Conservation (phyloP, 1,140 invertebrate genomes). For the Lycorma delicatula region DNA sequence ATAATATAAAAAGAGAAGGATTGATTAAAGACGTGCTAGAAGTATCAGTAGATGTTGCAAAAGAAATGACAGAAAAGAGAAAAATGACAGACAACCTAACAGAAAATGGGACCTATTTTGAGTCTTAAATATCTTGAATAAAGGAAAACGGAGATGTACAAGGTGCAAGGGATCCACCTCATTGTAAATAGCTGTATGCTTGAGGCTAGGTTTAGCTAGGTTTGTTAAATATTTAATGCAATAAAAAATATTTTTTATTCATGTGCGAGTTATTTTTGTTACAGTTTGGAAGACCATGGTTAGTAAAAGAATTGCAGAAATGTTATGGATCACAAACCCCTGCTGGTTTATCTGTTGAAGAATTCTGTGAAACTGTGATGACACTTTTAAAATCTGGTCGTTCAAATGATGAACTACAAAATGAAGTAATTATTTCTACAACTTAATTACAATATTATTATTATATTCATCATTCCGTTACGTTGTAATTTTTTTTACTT, state of each 20-base stretch:
- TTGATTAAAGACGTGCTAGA: too few species aligned
- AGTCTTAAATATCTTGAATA: too few species aligned
- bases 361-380: constrained; percentile 51
- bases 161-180: constrained; percentile 27
- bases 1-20: too few species aligned
- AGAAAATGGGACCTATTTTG: too few species aligned
- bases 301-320: constrained; percentile 47
- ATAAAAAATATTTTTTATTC: constrained; percentile 24
- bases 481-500: too few species aligned
- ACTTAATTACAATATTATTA: not conserved
- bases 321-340: constrained; percentile 37
- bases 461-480: not conserved
- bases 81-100: too few species aligned
- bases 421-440: constrained; percentile 45
- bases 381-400: constrained; percentile 51
- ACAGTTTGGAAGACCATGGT: constrained; percentile 47
- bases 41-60: too few species aligned
- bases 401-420: constrained; percentile 66
- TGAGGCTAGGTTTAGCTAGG: not conserved
- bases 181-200: not conserved
- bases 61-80: too few species aligned
- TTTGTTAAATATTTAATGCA: constrained; percentile 11
- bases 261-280: constrained; percentile 33
- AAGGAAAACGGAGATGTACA: too few species aligned
- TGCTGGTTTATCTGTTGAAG: constrained; percentile 43